phyloP scores from a whole-genome alignment of 2,797 vertebrate species.

The Hoplostethus mediterraneus region DNA sequence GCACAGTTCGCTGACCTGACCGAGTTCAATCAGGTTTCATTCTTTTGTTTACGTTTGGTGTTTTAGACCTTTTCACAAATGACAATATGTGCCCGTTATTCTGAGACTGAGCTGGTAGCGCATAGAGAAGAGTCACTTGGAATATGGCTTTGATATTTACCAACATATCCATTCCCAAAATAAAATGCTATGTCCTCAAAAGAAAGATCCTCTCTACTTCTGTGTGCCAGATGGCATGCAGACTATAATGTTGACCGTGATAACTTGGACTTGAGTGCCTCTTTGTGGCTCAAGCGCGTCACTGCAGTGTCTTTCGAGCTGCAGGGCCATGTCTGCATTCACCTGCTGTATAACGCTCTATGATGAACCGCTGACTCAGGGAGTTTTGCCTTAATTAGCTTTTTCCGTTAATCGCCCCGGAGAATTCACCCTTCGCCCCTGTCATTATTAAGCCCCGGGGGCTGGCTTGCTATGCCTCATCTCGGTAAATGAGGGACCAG shows the following conservation, averaged over 20 bases:
- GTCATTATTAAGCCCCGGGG: conserved; percentile 7
- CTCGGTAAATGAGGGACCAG: conserved; percentile 29
- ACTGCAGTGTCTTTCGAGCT: conserved; percentile 37
- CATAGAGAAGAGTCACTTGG: background rate
- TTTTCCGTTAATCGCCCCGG: conserved; percentile 5
- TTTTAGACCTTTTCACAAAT: background rate
- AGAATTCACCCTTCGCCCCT: conserved; percentile 7
- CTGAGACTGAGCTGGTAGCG: background rate
- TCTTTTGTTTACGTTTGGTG: background rate
- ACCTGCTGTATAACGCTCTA: conserved; percentile 18
- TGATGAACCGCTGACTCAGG: conserved; percentile 27
- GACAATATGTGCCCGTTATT: background rate
- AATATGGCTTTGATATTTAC: background rate
- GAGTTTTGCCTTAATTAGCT: conserved; percentile 24
- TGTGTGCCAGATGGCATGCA: background rate
- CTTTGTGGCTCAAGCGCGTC: conserved; percentile 57
- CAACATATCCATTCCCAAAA: background rate
- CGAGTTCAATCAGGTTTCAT: background rate
- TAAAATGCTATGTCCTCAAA: background rate
- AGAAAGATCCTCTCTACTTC: background rate
- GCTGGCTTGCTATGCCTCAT: conserved; percentile 10
- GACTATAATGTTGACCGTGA: no score
- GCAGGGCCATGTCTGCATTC: background rate
- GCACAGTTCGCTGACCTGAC: background rate
- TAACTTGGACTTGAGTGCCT: conserved; percentile 44